Percentiles rank a stretch among this genome's conserved stretches.
Evolutionary conservation across 2,888 invertebrate genomes (phyloP).

Genomic region (Meteorus colon): DNA sequence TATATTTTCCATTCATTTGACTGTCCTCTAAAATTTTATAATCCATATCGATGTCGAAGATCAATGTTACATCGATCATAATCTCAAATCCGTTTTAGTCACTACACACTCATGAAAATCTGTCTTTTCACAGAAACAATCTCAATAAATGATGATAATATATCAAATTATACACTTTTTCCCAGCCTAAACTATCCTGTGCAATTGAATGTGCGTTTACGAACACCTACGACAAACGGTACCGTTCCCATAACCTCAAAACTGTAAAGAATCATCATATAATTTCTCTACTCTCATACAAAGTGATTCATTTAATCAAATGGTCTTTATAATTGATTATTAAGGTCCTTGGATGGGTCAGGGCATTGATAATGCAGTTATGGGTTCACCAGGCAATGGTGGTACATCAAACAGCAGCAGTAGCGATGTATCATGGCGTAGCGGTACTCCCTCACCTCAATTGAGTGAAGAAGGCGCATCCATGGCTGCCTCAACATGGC

Average conservation of each 20-base stretch:
- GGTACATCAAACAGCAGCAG: slow-evolving; percentile 80
- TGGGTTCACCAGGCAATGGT: slow-evolving; percentile 67
- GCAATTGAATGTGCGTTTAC: neutral
- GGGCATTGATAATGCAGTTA: slow-evolving; percentile 64
- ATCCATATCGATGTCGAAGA: no score
- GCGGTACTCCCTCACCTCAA: slow-evolving; percentile 89
- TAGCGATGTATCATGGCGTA: slow-evolving; percentile 83
- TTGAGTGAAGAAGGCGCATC: slow-evolving; percentile 81
- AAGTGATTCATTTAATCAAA: neutral
- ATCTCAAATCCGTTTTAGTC: neutral
- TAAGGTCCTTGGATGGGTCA: slow-evolving; percentile 68
- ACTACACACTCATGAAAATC: no score
- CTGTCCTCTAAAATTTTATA: no score
- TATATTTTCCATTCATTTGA: no score
- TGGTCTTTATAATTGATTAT: slow-evolving; percentile 21
- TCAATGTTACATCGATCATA: neutral
- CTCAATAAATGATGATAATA: no score
- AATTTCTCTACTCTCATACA: neutral
- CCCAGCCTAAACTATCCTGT: neutral
- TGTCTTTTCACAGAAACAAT: no score
- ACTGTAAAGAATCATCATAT: neutral
- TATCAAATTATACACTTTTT: neutral
- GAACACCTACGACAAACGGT: neutral
- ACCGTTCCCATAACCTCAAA: neutral
- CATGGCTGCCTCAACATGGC: slow-evolving; percentile 66